phyloP scores from a whole-genome alignment of 2,888 invertebrate species.

The Ommatoiulus sabulosus region DNA sequence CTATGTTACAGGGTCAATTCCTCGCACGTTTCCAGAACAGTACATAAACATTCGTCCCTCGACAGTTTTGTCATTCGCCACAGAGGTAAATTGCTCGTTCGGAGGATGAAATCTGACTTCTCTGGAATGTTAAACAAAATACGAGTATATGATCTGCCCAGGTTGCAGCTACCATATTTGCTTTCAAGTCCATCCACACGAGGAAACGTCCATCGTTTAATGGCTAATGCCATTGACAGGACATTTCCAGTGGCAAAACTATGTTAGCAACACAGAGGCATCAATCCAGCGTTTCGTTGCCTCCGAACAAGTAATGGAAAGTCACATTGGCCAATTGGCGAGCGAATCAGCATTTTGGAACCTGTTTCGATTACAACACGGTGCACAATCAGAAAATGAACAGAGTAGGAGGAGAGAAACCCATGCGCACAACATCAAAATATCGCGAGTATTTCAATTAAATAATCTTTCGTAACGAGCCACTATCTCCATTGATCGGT shows the following conservation, averaged over 20 bases:
- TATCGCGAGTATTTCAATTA: not conserved
- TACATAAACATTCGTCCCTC: no score
- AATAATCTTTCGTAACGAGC: constrained; percentile 11
- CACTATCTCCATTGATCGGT: not conserved
- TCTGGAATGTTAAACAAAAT: constrained; percentile 9
- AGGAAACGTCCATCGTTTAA: not conserved
- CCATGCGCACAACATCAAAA: not conserved
- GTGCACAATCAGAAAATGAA: not conserved
- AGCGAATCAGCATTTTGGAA: not conserved
- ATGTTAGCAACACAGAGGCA: not conserved
- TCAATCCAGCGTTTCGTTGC: not conserved
- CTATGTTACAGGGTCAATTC: no score
- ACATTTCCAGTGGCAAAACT: not conserved
- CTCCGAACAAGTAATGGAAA: not conserved
- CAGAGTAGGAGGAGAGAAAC: not conserved
- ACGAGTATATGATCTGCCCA: not conserved
- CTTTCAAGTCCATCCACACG: not conserved
- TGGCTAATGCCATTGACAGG: not conserved
- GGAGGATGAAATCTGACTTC: not conserved
- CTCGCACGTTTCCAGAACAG: no score
- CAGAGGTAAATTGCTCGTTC: not conserved
- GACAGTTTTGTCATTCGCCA: no score
- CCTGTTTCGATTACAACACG: not conserved
- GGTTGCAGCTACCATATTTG: not conserved
- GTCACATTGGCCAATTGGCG: not conserved